Evolutionary conservation across 2,888 invertebrate species (phyloP).

Genomic region (Ectropis crepuscularia): DNA sequence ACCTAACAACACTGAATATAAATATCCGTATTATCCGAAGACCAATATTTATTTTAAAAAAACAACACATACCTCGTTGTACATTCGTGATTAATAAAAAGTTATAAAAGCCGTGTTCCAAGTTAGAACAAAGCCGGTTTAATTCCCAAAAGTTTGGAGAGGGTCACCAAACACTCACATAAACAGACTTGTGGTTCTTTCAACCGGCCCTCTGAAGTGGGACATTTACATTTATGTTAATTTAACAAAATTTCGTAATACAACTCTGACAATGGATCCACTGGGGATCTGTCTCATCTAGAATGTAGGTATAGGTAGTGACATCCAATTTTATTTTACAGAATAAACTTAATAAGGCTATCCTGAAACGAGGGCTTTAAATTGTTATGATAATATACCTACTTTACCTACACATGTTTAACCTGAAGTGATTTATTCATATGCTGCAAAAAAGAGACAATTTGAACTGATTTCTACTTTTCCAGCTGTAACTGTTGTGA

Average conservation of each 20-base stretch:
- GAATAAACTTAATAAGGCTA: too few species aligned
- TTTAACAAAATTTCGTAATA: constrained; percentile 56
- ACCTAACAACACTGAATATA: too few species aligned
- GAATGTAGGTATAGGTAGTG: not conserved
- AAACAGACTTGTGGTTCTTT: constrained; percentile 24
- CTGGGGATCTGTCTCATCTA: constrained; percentile 14
- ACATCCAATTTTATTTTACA: not conserved
- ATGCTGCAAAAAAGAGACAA: too few species aligned
- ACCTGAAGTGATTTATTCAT: too few species aligned
- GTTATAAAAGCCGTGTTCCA: constrained; percentile 8
- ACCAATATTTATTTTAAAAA: too few species aligned
- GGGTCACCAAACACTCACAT: constrained; percentile 18
- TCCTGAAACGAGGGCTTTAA: too few species aligned
- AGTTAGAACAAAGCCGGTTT: constrained; percentile 16
- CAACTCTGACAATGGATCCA: constrained; percentile 34
- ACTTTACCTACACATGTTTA: too few species aligned
- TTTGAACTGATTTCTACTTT: too few species aligned
- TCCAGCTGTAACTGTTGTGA: too few species aligned
- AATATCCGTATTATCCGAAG: too few species aligned
- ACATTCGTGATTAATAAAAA: constrained; percentile 9
- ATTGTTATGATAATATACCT: too few species aligned
- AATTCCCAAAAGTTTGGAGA: constrained; percentile 21
- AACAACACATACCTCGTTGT: too few species aligned
- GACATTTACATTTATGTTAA: constrained; percentile 71
- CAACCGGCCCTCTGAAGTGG: constrained; percentile 41